These are phyloP conservation scores for Australoheros facetus DNA, from an alignment of 2,797 vertebrate species.

Conservation along the genomic window DNA sequence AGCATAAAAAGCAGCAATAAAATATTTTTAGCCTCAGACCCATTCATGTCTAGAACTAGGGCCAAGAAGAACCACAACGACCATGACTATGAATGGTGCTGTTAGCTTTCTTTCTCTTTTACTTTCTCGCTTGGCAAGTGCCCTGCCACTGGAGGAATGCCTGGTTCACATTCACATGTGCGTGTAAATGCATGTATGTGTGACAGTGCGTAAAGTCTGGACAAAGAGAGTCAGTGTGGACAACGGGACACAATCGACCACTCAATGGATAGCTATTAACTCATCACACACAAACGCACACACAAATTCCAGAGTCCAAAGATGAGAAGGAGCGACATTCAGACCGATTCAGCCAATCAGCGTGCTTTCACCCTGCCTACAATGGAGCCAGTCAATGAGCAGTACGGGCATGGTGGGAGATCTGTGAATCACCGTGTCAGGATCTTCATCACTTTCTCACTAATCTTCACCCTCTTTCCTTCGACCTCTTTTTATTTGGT, in stretches of 20 bases:
- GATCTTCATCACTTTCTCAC: constrained; percentile 53
- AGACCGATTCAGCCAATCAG: constrained; percentile 62
- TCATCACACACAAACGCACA: constrained; percentile 66
- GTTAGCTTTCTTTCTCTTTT: constrained; percentile 49
- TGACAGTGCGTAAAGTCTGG: constrained; percentile 27
- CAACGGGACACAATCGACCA: constrained; percentile 73
- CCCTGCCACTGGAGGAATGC: constrained; percentile 72
- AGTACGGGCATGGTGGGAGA: constrained; percentile 62
- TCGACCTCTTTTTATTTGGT: constrained; percentile 13
- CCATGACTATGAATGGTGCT: constrained; percentile 75
- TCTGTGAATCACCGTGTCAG: constrained; percentile 65
- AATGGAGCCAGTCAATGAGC: constrained; percentile 71
- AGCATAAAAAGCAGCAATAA: constrained; percentile 66
- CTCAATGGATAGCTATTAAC: constrained; percentile 78
- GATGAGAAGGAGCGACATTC: constrained; percentile 71
- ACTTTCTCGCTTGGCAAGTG: constrained; percentile 59
- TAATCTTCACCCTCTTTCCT: constrained; percentile 42
- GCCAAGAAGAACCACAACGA: constrained; percentile 64
- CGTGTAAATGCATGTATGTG: constrained; percentile 26
- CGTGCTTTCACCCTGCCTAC: constrained; percentile 31
- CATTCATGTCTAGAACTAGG: constrained; percentile 63
- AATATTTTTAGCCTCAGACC: constrained; percentile 75
- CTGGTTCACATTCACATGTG: constrained; percentile 52
- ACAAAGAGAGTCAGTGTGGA: constrained; percentile 83
- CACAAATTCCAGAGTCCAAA: constrained; percentile 63